Evolutionary conservation across 1,140 invertebrate genomes (phyloP), one percentile per base, ranked within the genome.

Genomic region (Meloidogyne hapla): DNA sequence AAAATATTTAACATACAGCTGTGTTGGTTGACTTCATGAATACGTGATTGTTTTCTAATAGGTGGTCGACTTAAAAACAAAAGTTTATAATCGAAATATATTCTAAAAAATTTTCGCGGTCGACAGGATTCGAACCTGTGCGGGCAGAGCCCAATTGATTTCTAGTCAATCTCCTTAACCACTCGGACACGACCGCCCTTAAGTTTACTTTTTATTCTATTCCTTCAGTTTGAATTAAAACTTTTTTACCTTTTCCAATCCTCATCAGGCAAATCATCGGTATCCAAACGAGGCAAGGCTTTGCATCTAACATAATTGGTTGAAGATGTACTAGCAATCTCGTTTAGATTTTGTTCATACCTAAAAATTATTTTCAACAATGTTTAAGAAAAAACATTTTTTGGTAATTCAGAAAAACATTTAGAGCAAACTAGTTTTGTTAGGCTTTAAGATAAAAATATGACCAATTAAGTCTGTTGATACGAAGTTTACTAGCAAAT

Each of bases 261-360:
- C 9, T 78, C 72, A 42, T 79, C 42, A 18, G 33, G n/a, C 9
- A 83, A 82, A 25, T 83, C 83, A 40, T 85, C 76, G 5, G 83
- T 84, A 68, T 86, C 80, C 23, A 83, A 48, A 42, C 83, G 69
- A 15, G 79, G 83, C 40, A 86, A 69, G 10, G 84, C 80, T 74
- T 85, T 84, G 48, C 83, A 85, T 26, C 78, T 66, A 12, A 84
- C 77, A 74, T 84, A 84, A 28, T 86, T 77, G 6, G 83, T 68
- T 25, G 71, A 69, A 23, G 75, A 72, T 13, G 45, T n/a, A n/a
- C n/a, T 71, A 12, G 81, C 70, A 21, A 83, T 81, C 33, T 84
- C 83, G n/a, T 87, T 40, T 73, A 84, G 63, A 73, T 84, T 84
- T 56, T 83, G 70, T 62, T 84, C 84, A 72, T 84, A 83, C 82